Evolutionary conservation across 2,888 invertebrate genomes (phyloP).

Genomic region (Melitaea athalia): DNA sequence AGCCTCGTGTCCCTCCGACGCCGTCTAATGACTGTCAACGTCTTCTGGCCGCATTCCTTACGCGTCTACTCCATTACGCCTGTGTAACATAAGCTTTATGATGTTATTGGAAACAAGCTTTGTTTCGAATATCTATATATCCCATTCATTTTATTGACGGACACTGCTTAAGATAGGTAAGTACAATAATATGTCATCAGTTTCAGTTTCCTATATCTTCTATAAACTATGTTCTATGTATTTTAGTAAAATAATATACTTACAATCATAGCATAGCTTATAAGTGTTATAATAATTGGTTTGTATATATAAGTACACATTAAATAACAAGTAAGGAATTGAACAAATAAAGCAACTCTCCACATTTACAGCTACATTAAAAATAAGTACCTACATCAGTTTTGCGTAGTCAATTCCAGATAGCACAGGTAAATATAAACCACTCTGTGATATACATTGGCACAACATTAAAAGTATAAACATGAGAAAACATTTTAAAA

Average conservation of each 20-base stretch:
- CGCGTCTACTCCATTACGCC: conserved; percentile 25
- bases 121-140: not conserved
- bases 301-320: too few relatives aligned
- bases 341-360: too few relatives aligned
- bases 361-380: not conserved
- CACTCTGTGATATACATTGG: not conserved
- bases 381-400: not conserved
- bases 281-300: too few relatives aligned
- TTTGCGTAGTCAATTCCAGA: not conserved
- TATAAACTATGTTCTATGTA: too few relatives aligned
- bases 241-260: too few relatives aligned
- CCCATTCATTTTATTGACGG: not conserved
- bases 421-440: not conserved
- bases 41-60: conserved; percentile 43
- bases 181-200: not conserved
- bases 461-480: conserved; percentile 4
- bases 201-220: not conserved
- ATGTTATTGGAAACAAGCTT: conserved; percentile 8
- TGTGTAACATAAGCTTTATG: conserved; percentile 26
- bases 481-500: not conserved
- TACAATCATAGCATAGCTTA: too few relatives aligned
- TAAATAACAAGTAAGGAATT: too few relatives aligned
- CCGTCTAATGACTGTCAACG: conserved; percentile 39
- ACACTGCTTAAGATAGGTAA: not conserved
- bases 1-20: conserved; percentile 36